Base-by-base conservation (phyloP, 2,888 invertebrate species). In the Ditula angustiorana region DNA sequence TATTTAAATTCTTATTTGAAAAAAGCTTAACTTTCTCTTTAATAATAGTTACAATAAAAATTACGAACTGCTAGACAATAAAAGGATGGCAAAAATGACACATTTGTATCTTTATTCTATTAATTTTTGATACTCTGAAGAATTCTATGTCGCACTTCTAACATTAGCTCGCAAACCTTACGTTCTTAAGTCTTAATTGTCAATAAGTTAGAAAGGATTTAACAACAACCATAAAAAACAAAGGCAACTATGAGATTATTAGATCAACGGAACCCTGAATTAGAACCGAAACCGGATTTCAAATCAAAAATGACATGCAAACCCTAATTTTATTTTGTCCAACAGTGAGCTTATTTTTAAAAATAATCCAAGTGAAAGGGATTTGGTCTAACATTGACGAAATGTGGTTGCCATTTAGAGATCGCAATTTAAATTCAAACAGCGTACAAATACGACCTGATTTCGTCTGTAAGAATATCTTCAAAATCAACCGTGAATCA, bases 341-440 rank as follows among this genome's bases (percentile, higher is more conserved):
- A 19, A 26, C 13, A 16, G 46, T 21, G 7, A 30, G n/a, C 52
- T 19, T 33, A 8, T 35, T 28, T 30, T 41, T 21, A 16, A 13
- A 16, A 33, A 28, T 28, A 13, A 5, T 41, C 1, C 3, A 35
- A 57, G 62, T 50, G 57, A 63, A 63, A 57, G 57, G 21, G 28
- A 23, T 49, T 16, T 46, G 1, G 10, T 33, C 13, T 16, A 30
- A 10, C 26, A 33, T 52, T 30, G 52, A 30, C n/a, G 30, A 28
- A 28, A 28, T 10, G 10, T n/a, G n/a, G n/a, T n/a, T n/a, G n/a
- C n/a, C 19, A 8, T 13, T 35, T 11, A 30, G 11, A 33, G n/a
- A 33, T 4, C 5, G 41, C 19, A 41, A 19, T 37, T 37, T 41
- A 19, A 41, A 19, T 10, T 41, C 41, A 41, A 16, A 10, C 10